Base-by-base conservation (phyloP, 1,140 invertebrate species). In the Calephelis virginiensis region DNA sequence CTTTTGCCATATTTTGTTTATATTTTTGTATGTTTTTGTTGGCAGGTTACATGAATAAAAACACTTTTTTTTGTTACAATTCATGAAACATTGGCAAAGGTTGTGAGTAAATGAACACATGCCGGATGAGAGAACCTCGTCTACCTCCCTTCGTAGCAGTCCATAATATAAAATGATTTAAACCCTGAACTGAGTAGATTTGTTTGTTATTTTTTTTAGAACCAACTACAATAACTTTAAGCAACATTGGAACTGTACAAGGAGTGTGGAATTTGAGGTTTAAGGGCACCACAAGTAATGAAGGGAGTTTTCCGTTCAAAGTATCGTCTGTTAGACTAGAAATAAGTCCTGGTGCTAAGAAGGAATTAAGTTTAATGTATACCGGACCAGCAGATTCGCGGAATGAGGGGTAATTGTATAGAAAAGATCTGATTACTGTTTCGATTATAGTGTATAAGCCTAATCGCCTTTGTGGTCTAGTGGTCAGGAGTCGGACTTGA, bases 211-310 rank as follows among this genome's bases (percentile, higher is more conserved):
- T 28, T 53, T 17, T 64, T 70, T 56, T 72, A 88, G 85, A 83
- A 71, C 67, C 78, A 8, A 79, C 64, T 17, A 81, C 60, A 13
- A 71, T 90, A 63, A 75, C 59, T 8, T 53, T 90, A 7, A 66
- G 37, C 8, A 90, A 90, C 46, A 75, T 69, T 2, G 88, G 88
- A 12, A 68, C 79, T 0, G 72, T 86, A 50, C 38, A 74, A 0
- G 88, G 88, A 0, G 68, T 64, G 11, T 90, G 88, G 88, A 49
- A 70, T 8, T 66, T 82, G 0, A 87, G 78, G 63, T 76, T 86
- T 61, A 78, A 67, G 48, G 68, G 67, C 40, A 70, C 69, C 7
- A 59, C 64, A 0, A 45, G 68, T 8, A 70, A 63, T 12, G 75
- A 88, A 8, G 68, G 56, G 12, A 73, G 68, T n/a, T 68, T 79